These are phyloP conservation scores for Cryptophagus acutangulus DNA, from an alignment of 2,888 invertebrate species.

Conservation along the genomic window DNA sequence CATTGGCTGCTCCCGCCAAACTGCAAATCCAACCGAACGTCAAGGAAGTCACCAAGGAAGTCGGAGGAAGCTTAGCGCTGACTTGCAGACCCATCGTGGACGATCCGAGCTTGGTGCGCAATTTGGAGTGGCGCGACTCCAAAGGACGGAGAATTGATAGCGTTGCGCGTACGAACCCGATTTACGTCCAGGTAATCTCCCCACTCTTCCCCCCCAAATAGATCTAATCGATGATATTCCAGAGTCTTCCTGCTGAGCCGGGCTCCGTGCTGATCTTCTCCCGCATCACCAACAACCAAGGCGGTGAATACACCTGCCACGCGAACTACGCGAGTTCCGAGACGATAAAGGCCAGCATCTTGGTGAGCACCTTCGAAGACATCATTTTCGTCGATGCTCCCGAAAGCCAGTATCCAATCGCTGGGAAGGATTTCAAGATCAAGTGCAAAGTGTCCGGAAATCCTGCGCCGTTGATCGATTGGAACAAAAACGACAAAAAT, in stretches of 20 bases:
- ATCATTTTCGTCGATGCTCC: slow-evolving; percentile 83
- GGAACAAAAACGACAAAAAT: slow-evolving; percentile 72
- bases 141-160: slow-evolving; percentile 61
- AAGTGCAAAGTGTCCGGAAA: slow-evolving; percentile 81
- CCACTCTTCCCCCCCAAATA: neutral
- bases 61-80: slow-evolving; percentile 70
- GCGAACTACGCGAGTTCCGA: slow-evolving; percentile 73
- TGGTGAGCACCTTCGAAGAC: slow-evolving; percentile 69
- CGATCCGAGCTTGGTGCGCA: slow-evolving; percentile 61
- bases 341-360: slow-evolving; percentile 60
- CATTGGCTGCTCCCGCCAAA: slow-evolving; percentile 2
- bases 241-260: slow-evolving; percentile 46
- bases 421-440: slow-evolving; percentile 70
- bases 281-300: slow-evolving; percentile 68
- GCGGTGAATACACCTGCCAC: slow-evolving; percentile 75
- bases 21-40: slow-evolving; percentile 71
- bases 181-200: slow-evolving; percentile 42
- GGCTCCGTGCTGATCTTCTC: slow-evolving; percentile 70
- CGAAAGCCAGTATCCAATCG: slow-evolving; percentile 72
- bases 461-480: slow-evolving; percentile 80
- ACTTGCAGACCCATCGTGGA: slow-evolving; percentile 72
- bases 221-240: slow-evolving; percentile 17
- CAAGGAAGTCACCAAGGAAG: slow-evolving; percentile 66
- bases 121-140: slow-evolving; percentile 77
- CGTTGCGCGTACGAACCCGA: slow-evolving; percentile 33